These are phyloP conservation scores for Phyto melanocephala DNA, from an alignment of 2,888 invertebrate species.

Conservation along the genomic window DNA sequence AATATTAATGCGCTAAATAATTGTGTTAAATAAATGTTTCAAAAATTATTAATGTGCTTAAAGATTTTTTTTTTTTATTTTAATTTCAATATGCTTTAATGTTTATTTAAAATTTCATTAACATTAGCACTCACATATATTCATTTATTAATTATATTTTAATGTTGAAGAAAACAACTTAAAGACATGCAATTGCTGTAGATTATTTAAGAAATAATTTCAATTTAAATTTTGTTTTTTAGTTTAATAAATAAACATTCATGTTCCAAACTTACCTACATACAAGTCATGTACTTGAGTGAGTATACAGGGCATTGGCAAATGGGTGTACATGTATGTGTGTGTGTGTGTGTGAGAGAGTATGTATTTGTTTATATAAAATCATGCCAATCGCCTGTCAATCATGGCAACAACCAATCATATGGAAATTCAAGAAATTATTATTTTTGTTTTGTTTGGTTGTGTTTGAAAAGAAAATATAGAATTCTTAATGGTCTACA, in stretches of 20 bases:
- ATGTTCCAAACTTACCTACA: neutral
- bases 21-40: too few species aligned
- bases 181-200: slow-evolving; percentile 1
- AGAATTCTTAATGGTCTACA: slow-evolving; percentile 44
- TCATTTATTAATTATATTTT: slow-evolving; percentile 27
- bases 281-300: neutral
- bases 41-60: too few species aligned
- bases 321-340: neutral
- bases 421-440: slow-evolving; percentile 19
- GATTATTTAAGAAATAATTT: slow-evolving; percentile 12
- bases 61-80: neutral
- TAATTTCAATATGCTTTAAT: neutral
- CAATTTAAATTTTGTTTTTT: neutral
- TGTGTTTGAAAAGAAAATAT: slow-evolving; percentile 38
- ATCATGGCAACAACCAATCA: slow-evolving; percentile 70
- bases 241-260: slow-evolving; percentile 6
- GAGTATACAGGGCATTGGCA: neutral
- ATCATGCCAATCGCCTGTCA: slow-evolving; percentile 77
- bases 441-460: neutral
- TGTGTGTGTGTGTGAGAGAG: slow-evolving; percentile 46
- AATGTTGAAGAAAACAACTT: slow-evolving; percentile 1
- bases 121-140: neutral
- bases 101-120: slow-evolving; percentile 40
- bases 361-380: slow-evolving; percentile 71
- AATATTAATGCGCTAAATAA: too few species aligned